These are phyloP conservation scores for Lasioglossum oenotherae DNA, from an alignment of 2,888 invertebrate species.

Conservation along the genomic window DNA sequence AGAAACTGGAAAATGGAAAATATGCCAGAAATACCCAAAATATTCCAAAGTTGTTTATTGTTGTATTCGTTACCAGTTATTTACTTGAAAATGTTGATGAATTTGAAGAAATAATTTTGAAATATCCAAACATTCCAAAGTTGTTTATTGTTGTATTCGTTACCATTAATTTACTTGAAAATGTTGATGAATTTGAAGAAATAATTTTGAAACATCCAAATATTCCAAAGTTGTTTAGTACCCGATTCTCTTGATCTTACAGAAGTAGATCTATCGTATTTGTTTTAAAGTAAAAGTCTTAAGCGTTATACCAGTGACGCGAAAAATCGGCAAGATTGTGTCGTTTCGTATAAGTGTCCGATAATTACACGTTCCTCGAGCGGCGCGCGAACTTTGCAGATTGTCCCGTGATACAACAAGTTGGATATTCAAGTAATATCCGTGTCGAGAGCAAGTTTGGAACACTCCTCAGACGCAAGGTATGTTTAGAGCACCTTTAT, in stretches of 20 bases:
- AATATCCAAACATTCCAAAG: no score
- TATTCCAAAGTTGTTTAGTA: not conserved
- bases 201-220: not conserved
- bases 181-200: not conserved
- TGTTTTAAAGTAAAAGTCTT: not conserved
- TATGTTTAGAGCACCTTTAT: slow-evolving; percentile 16
- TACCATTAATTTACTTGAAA: not conserved
- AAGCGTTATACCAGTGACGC: not conserved
- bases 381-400: slow-evolving; percentile 20
- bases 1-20: no score
- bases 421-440: slow-evolving; percentile 38
- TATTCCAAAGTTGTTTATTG: no score
- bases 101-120: no score
- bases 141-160: no score
- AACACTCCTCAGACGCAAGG: slow-evolving; percentile 23
- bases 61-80: no score
- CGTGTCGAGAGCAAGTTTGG: slow-evolving; percentile 26
- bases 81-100: no score
- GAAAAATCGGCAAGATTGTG: not conserved
- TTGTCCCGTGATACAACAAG: slow-evolving; percentile 9
- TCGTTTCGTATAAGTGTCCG: not conserved
- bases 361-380: slow-evolving; percentile 15
- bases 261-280: not conserved
- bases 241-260: not conserved
- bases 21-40: no score